Conservation (phyloP, 2,888 invertebrate species). For the Nomada goodeniana region DNA sequence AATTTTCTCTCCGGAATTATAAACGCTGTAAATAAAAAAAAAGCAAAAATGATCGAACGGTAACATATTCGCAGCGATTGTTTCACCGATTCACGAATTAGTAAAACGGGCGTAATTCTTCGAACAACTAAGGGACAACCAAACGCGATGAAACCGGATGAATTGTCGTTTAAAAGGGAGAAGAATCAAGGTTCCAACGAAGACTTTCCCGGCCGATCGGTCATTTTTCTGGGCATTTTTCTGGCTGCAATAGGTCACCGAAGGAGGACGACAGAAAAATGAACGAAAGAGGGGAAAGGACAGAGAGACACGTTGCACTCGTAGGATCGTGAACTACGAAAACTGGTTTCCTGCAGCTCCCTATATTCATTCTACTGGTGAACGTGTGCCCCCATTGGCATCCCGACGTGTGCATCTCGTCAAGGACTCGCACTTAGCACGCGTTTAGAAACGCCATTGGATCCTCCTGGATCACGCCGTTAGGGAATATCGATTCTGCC, state of each 20-base stretch:
- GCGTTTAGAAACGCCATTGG: conserved; percentile 72
- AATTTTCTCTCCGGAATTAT: too few species aligned
- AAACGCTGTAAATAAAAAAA: not conserved
- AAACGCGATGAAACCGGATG: not conserved
- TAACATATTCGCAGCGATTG: too few species aligned
- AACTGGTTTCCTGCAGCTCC: conserved; percentile 70
- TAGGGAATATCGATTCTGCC: conserved; percentile 20
- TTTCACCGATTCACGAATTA: not conserved
- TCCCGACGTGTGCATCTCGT: conserved; percentile 63
- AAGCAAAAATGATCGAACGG: too few species aligned
- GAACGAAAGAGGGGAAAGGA: conserved; percentile 21
- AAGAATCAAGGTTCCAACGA: conserved; percentile 28
- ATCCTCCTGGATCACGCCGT: conserved; percentile 60
- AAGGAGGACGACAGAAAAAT: not conserved
- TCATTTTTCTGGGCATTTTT: conserved; percentile 31
- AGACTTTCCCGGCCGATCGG: not conserved
- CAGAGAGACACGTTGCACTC: conserved; percentile 25
- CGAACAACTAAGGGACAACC: not conserved
- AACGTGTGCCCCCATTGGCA: conserved; percentile 72
- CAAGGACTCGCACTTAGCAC: conserved; percentile 68
- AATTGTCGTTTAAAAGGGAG: not conserved
- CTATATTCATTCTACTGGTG: conserved; percentile 64
- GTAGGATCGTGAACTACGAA: conserved; percentile 63
- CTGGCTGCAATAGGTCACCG: conserved; percentile 42
- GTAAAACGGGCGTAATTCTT: not conserved